phyloP scores from a whole-genome alignment of 2,888 invertebrate genomes.

The Pterostichus madidus region DNA sequence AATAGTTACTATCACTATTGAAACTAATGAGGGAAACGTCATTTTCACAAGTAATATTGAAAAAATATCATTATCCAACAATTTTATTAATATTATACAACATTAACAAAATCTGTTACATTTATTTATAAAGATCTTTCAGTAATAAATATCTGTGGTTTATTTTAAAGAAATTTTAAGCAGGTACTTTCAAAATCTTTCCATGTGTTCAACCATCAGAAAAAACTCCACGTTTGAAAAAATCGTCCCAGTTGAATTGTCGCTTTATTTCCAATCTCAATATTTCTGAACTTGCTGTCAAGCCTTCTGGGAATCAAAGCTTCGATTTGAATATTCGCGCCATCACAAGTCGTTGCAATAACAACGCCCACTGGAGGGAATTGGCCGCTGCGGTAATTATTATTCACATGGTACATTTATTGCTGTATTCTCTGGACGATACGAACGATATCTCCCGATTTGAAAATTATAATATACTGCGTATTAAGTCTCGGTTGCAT shows the following conservation, averaged over 20 bases:
- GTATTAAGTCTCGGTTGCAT: no score
- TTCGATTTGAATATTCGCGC: constrained; percentile 63
- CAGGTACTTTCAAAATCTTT: no score
- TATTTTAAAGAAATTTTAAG: no score
- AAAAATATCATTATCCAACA: no score
- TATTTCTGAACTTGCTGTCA: constrained; percentile 29
- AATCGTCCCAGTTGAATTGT: neutral
- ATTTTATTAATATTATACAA: no score
- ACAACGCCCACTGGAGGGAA: constrained; percentile 49
- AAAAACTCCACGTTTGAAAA: neutral
- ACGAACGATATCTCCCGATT: neutral
- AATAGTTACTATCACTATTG: no score
- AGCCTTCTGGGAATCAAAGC: constrained; percentile 25
- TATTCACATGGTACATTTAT: constrained; percentile 65
- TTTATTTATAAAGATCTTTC: no score
- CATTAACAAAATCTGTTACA: no score
- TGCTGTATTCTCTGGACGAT: constrained; percentile 46
- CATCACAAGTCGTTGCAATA: constrained; percentile 51
- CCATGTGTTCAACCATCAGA: neutral
- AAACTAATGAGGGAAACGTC: no score
- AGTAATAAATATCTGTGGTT: no score
- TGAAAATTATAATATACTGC: no score
- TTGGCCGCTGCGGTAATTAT: constrained; percentile 53
- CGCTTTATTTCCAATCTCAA: constrained; percentile 1
- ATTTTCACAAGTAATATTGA: no score